Evolutionary conservation across 1,140 invertebrate species (phyloP).

Genomic region (Drosophila arizonae): DNA sequence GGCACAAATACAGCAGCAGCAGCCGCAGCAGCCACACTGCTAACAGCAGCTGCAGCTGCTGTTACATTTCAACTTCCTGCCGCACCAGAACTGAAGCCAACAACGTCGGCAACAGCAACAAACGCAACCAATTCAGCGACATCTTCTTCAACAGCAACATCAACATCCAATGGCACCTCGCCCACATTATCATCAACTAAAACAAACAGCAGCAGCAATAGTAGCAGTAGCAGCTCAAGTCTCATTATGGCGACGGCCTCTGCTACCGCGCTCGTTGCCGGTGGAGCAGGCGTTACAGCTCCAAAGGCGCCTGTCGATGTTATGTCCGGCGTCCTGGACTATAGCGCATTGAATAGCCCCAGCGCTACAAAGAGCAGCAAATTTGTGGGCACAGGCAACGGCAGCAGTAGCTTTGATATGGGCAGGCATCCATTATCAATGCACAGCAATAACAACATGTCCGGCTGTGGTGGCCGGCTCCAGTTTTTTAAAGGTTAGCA

Average conservation of each 20-base stretch:
- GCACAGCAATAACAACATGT: constrained; percentile 55
- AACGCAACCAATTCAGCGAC: constrained; percentile 35
- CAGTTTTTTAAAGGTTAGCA: constrained; percentile 84
- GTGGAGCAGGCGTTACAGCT: constrained; percentile 32
- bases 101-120: constrained; percentile 19
- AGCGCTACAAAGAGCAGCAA: constrained; percentile 50
- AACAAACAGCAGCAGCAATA: constrained; percentile 42
- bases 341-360: constrained; percentile 63
- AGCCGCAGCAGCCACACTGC: constrained; percentile 33
- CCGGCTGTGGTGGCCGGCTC: constrained; percentile 82
- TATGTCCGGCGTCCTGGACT: constrained; percentile 70
- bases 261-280: constrained; percentile 55
- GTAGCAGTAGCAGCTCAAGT: constrained; percentile 32
- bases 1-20: constrained; percentile 57
- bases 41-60: constrained; percentile 51
- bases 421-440: constrained; percentile 80
- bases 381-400: constrained; percentile 31
- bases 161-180: constrained; percentile 68
- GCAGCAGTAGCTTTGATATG: constrained; percentile 66
- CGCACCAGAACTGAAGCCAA: constrained; percentile 46
- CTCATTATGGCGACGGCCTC: constrained; percentile 66
- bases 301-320: constrained; percentile 51
- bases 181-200: constrained; percentile 55
- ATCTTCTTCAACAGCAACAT: constrained; percentile 32
- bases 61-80: constrained; percentile 59